phyloP scores from a whole-genome alignment of 2,113 vertebrate species.

The Nothobranchius kuhntae region DNA sequence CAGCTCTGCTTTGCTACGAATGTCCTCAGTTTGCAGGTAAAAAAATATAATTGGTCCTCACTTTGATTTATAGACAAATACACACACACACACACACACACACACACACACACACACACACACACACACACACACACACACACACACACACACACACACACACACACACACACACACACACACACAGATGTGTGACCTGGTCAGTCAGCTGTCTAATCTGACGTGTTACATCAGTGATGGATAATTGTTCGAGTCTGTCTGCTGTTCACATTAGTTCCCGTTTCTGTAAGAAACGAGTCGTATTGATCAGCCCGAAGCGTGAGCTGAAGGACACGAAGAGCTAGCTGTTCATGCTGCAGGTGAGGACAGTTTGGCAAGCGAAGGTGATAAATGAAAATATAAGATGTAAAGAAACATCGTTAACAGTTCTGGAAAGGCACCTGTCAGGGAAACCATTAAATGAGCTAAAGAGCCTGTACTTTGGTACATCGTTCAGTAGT shows the following conservation, averaged over 20 bases:
- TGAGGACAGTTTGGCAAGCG: slow-evolving; percentile 38
- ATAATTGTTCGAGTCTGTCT: too few relatives aligned
- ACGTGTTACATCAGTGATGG: too few relatives aligned
- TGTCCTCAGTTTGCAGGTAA: too few relatives aligned
- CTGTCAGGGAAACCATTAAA: not conserved
- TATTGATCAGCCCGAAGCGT: slow-evolving; percentile 22
- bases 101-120: too few relatives aligned
- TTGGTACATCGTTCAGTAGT: too few relatives aligned
- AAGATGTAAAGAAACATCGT: slow-evolving; percentile 35
- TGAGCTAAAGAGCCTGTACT: too few relatives aligned
- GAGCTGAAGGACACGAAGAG: slow-evolving; percentile 38
- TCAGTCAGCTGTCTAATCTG: too few relatives aligned
- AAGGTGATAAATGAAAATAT: slow-evolving; percentile 12
- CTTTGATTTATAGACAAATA: too few relatives aligned
- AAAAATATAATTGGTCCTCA: too few relatives aligned
- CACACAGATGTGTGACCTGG: slow-evolving; percentile 28
- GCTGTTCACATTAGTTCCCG: slow-evolving; percentile 17
- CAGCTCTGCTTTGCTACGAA: too few relatives aligned
- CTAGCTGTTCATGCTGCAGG: slow-evolving; percentile 43
- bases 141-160: not conserved
- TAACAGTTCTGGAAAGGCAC: slow-evolving; percentile 27
- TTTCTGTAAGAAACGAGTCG: slow-evolving; percentile 45
- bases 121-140: too few relatives aligned
- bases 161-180: slow-evolving; percentile 34
- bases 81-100: too few relatives aligned